Percentiles rank a stretch among this genome's conserved stretches.
phyloP scores from a whole-genome alignment of 2,113 vertebrate genomes.

The Sinocyclocheilus grahami region DNA sequence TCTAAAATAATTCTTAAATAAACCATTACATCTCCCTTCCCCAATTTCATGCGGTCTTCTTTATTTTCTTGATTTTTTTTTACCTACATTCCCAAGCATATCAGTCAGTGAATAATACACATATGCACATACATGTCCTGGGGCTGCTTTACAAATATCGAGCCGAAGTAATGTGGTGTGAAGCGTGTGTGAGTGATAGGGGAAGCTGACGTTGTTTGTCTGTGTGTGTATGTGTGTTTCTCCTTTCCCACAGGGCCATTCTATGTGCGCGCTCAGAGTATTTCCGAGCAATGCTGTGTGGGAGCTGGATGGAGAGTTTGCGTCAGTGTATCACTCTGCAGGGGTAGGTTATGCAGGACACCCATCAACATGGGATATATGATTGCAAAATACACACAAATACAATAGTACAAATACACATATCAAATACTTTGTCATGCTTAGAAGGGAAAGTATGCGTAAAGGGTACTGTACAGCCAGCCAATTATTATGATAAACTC shows the following conservation, averaged over 20 bases:
- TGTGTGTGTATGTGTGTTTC: not conserved
- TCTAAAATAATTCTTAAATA: not conserved
- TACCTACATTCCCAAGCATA: not conserved
- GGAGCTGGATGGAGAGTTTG: slow-evolving; percentile 93
- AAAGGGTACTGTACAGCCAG: not conserved
- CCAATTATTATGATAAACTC: not conserved
- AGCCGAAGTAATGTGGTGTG: not conserved
- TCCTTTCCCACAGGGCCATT: slow-evolving; percentile 80
- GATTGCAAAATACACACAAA: not conserved
- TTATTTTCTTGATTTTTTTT: not conserved
- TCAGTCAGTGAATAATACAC: not conserved
- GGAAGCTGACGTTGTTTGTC: slow-evolving; percentile 37
- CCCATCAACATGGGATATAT: not conserved
- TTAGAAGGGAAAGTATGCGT: not conserved
- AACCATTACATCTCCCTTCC: not conserved
- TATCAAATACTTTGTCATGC: not conserved
- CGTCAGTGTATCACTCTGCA: slow-evolving; percentile 87
- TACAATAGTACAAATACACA: not conserved
- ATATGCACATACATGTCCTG: not conserved
- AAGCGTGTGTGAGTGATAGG: slow-evolving; percentile 25
- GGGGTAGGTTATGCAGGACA: slow-evolving; percentile 78
- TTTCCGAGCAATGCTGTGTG: slow-evolving; percentile 92
- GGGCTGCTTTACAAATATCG: slow-evolving; percentile 16
- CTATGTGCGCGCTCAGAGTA: slow-evolving; percentile 92
- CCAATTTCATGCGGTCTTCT: too few species aligned